Base-by-base conservation (phyloP, 2,797 vertebrate species). In the Danio kyathit region DNA sequence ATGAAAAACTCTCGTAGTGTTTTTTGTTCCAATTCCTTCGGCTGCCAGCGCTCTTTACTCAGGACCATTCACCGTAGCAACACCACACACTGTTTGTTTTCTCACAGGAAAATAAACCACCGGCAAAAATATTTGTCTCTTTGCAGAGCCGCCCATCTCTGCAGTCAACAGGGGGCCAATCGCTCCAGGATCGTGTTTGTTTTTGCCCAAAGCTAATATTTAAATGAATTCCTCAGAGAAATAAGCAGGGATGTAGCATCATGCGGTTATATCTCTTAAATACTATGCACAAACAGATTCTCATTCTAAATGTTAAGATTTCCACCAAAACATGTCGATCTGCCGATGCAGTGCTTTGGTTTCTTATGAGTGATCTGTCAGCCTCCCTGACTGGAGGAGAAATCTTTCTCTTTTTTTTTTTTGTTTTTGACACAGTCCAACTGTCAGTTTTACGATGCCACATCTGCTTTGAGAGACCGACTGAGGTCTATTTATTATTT, bases 51-150 rank as follows among this genome's bases (percentile, higher is more conserved):
- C 59, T 80, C 81, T 85, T 87, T 82, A 85, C 81, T 74, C 71
- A 74, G 80, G 75, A 76, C 79, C 69, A 51, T 75, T 84, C 82
- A 74, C 82, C 84, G 75, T 84, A 85, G 87, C 88, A 88, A 89
- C 89, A 84, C 75, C 51, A 56, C 60, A 46, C 74, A 66, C 52
- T 86, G 86, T 86, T 88, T 86, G 83, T 88, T 86, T 88, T 88
- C 88, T 88, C 89, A 87, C 86, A 88, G 84, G 85, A 87, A 88
- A 88, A 88, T 82, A 85, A 87, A 84, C 80, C 73, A 49, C 66
- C 9, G 65, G 79, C 82, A 82, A 86, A 85, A 89, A 88, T 87
- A 86, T 86, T 86, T 89, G 82, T 74, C 74, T 74, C 78, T 83
- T 82, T 83, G 51, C 85, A 85, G 79, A 85, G 84, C 74, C 71